Evolutionary conservation across 2,888 invertebrate species (phyloP).

Genomic region (Limnephilus rhombicus): DNA sequence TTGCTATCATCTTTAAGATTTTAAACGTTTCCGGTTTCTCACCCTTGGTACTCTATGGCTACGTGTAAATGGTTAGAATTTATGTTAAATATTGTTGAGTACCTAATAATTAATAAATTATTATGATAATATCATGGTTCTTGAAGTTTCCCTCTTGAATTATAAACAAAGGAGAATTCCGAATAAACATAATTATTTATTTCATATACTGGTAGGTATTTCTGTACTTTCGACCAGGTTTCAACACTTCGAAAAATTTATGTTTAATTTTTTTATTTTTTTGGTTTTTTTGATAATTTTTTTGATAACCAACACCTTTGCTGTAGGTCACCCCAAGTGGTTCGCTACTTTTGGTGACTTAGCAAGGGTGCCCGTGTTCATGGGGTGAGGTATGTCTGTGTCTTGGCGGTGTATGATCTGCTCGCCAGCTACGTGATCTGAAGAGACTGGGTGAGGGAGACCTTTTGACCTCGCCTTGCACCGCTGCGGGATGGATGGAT

Average conservation of each 20-base stretch:
- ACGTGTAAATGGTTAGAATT: neutral
- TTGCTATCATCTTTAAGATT: slow-evolving; percentile 34
- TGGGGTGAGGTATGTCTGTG: no score
- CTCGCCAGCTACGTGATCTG: no score
- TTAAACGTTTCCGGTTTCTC: slow-evolving; percentile 35
- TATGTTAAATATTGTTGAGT: neutral
- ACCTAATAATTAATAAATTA: neutral
- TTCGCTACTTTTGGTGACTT: no score
- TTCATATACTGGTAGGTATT: neutral
- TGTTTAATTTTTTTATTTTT: no score
- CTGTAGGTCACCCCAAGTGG: no score
- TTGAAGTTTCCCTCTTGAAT: neutral
- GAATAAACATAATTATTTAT: neutral
- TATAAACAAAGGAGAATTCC: neutral
- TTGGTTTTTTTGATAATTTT: no score
- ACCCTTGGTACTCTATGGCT: neutral
- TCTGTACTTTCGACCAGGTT: neutral
- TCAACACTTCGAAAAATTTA: neutral
- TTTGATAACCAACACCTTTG: no score
- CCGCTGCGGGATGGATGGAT: no score
- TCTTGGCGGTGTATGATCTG: no score
- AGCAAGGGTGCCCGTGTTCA: no score
- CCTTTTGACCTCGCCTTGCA: no score
- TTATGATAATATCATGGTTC: neutral
- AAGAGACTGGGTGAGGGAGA: no score